These are phyloP conservation scores for Piscicola geometra DNA, from an alignment of 2,888 invertebrate genomes.

Conservation along the genomic window DNA sequence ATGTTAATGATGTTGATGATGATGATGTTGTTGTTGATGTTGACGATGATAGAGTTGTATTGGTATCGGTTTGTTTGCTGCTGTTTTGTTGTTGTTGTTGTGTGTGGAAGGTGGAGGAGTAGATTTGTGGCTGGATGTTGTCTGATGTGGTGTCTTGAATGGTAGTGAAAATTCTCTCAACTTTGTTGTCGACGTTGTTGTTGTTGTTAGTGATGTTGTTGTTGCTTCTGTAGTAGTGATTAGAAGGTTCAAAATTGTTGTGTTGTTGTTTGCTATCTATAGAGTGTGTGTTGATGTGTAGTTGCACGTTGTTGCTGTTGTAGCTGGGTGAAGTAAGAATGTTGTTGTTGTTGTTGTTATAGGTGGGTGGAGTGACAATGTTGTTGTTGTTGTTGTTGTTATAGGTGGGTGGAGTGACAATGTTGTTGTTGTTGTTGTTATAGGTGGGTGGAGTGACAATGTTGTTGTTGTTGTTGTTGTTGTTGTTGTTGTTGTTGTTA, in stretches of 20 bases:
- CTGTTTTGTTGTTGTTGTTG: background rate
- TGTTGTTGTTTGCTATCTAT: background rate
- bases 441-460: background rate
- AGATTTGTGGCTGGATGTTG: background rate
- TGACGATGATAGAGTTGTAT: background rate
- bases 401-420: background rate
- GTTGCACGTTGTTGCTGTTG: background rate
- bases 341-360: background rate
- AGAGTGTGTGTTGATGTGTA: background rate
- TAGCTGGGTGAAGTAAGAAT: background rate
- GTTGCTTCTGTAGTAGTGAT: background rate
- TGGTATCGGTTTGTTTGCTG: background rate
- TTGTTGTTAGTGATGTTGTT: background rate
- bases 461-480: background rate
- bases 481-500: constrained; percentile 5
- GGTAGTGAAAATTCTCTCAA: too few relatives aligned
- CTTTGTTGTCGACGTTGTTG: too few relatives aligned
- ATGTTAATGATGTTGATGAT: background rate
- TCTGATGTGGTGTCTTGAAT: background rate
- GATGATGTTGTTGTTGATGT: constrained; percentile 21
- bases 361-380: background rate
- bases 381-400: background rate
- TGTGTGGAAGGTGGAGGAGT: background rate
- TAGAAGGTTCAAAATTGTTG: background rate
- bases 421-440: background rate